A percentile compares a stretch with the other conserved stretches of the same genome.
Conservation (phyloP, 2,797 vertebrate species). For the Lindbergichthys nudifrons region DNA sequence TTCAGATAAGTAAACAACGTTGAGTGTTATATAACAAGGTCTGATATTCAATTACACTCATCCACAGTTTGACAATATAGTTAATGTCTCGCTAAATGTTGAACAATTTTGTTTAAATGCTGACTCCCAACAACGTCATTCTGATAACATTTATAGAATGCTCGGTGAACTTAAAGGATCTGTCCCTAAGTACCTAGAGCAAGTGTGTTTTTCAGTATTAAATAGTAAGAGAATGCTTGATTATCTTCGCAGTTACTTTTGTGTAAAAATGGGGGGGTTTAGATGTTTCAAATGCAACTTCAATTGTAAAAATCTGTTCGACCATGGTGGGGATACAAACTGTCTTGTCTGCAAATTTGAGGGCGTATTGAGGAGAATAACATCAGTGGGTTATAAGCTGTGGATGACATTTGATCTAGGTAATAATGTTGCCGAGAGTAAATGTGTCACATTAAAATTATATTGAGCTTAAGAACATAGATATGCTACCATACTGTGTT, state of each 20-base stretch:
- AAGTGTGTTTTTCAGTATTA: too few species aligned
- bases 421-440: too few species aligned
- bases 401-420: too few species aligned
- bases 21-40: background rate
- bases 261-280: too few species aligned
- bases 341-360: background rate
- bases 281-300: too few species aligned
- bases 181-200: too few species aligned
- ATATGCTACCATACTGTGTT: background rate
- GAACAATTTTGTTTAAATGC: background rate
- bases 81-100: background rate
- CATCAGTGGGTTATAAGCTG: too few species aligned
- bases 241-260: too few species aligned
- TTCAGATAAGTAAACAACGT: constrained; percentile 31
- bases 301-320: background rate
- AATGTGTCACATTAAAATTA: too few species aligned
- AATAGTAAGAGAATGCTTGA: too few species aligned
- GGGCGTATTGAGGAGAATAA: background rate
- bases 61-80: background rate
- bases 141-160: background rate
- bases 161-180: background rate
- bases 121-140: background rate
- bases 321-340: background rate
- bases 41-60: background rate
- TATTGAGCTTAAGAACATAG: too few species aligned